A percentile compares a stretch with the other conserved stretches of the same genome.
These are phyloP conservation scores for Notamacropus eugenii DNA, from an alignment of 2,797 vertebrate species.

Conservation along the genomic window DNA sequence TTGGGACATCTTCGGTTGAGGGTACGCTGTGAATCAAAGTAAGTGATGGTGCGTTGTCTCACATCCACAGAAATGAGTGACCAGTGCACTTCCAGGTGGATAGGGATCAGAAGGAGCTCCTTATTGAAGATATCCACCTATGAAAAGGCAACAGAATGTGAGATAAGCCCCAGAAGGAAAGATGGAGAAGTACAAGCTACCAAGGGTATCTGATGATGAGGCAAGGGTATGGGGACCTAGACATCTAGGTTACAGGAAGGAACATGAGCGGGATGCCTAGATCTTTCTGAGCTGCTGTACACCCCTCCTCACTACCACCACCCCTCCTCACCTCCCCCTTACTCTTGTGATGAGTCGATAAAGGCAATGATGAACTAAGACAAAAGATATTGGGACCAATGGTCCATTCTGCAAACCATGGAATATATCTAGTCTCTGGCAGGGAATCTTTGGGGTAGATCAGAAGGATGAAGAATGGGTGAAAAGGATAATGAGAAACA, in stretches of 20 bases:
- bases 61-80: constrained; percentile 95
- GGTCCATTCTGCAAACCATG: neutral
- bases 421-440: neutral
- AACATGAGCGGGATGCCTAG: neutral
- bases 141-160: neutral
- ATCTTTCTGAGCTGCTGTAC: neutral
- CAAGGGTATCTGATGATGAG: neutral
- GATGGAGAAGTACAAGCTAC: neutral
- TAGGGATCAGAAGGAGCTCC: constrained; percentile 93
- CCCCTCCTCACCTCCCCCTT: neutral
- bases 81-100: constrained; percentile 97
- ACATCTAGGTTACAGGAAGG: neutral
- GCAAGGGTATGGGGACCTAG: neutral
- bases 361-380: neutral
- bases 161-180: constrained; percentile 18
- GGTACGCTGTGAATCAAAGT: constrained; percentile 96
- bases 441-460: constrained; percentile 19
- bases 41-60: constrained; percentile 90
- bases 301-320: neutral
- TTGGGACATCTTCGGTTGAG: constrained; percentile 96
- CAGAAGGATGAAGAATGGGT: neutral
- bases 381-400: constrained; percentile 4
- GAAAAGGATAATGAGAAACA: constrained; percentile 22
- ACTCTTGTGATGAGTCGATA: neutral
- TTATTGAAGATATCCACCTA: constrained; percentile 97